Percentiles rank a stretch among this genome's conserved stretches.
phyloP scores from a whole-genome alignment of 1,140 invertebrate genomes.

The Temnothorax nylanderi region DNA sequence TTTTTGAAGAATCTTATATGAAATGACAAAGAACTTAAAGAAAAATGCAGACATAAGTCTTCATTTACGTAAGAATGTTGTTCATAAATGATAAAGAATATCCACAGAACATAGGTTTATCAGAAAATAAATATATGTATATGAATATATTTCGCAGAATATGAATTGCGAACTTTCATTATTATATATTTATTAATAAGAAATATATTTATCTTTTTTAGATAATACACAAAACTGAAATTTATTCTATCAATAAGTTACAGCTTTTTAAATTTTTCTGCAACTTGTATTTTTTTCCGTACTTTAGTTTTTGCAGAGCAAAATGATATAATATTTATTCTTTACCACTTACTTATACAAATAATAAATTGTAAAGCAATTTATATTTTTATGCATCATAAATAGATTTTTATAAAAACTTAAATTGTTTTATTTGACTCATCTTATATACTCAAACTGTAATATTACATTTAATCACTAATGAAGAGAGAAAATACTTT shows the following conservation, averaged over 20 bases:
- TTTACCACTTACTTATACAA: background rate
- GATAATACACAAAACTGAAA: background rate
- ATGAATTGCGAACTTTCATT: background rate
- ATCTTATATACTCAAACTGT: background rate
- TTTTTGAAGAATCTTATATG: background rate
- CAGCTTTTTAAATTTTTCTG: background rate
- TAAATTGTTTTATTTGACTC: background rate
- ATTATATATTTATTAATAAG: background rate
- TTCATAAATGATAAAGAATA: slow-evolving; percentile 27
- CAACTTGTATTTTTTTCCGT: background rate
- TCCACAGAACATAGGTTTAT: background rate
- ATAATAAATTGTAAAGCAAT: background rate
- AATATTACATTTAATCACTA: background rate
- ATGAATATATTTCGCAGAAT: background rate
- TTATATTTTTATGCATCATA: slow-evolving; percentile 44
- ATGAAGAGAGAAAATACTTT: background rate
- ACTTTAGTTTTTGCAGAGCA: background rate
- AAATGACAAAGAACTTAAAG: background rate
- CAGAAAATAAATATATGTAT: background rate
- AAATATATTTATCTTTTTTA: background rate
- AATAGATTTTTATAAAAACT: slow-evolving; percentile 39
- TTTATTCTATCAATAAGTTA: background rate
- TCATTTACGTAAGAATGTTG: background rate
- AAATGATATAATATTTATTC: slow-evolving; percentile 33
- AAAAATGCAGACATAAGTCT: background rate